Evolutionary conservation across 2,888 invertebrate species (phyloP), one percentile per base, ranked within the genome.

Genomic region (Ganaspis brasiliensis): DNA sequence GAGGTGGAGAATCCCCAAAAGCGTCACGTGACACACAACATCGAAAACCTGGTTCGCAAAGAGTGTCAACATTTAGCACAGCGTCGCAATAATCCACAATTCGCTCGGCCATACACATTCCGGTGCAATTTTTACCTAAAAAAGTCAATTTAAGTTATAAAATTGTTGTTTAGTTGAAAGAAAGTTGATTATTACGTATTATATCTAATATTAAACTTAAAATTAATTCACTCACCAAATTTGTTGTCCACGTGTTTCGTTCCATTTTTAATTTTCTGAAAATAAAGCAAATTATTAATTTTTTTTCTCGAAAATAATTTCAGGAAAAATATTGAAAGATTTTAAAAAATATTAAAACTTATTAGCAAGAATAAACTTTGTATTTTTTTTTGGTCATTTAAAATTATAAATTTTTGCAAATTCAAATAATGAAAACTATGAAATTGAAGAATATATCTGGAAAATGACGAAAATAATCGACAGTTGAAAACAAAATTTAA

Each of bases 71-170:
- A 71, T 95, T 95, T 71, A 97, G 92, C 84, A 97, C 96, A 0
- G 97, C 97, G 86, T 97, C 97, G 89, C 98, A 98, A 90, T 97
- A 97, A 87, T 95, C 95, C 0, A 97, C 95, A 79, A 97, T 95
- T 26, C 95, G 93, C 72, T 96, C 95, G 24, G 96, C 95, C 74
- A 97, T 96, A 88, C 98, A 98, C 8, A 97, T 95, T 3, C 97
- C 97, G 0, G 95, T 95, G 86, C 97, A 97, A 87, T 77, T 79
- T 75, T 88, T 94, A 24, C 92, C 94, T 94, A 91, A 37, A 70
- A 19, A 81, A 77, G 77, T 45, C n/a, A 52, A 55, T 57, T 57
- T 56, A n/a, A 21, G 12, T 16, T 10, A 45, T n/a, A n/a, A n/a
- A n/a, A n/a, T n/a, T n/a, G n/a, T n/a, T n/a, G n/a, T n/a, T n/a